phyloP scores from a whole-genome alignment of 2,113 vertebrate species.

The Antennarius striatus region DNA sequence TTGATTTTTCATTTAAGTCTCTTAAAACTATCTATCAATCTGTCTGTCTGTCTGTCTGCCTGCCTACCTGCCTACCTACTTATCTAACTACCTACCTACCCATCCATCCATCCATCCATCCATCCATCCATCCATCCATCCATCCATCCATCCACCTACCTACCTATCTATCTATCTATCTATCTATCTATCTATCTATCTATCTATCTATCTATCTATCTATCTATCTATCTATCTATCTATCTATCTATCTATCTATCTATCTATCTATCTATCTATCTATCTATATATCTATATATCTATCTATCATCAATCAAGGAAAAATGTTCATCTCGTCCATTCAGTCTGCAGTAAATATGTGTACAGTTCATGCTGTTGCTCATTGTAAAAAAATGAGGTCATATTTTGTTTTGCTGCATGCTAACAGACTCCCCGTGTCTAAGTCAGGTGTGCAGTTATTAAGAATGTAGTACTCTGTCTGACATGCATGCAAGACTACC shows the following conservation, averaged over 20 bases:
- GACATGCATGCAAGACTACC: slow-evolving; percentile 13
- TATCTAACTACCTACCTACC: background rate
- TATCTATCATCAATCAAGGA: slow-evolving; percentile 8
- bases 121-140: too few relatives aligned
- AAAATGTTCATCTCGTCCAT: slow-evolving; percentile 16
- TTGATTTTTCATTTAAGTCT: background rate
- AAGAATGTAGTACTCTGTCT: background rate
- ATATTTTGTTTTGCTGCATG: slow-evolving; percentile 12
- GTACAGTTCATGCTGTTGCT: slow-evolving; percentile 19
- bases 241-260: slow-evolving; percentile 9
- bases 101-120: too few relatives aligned
- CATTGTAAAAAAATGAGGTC: slow-evolving; percentile 22
- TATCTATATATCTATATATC: slow-evolving; percentile 5
- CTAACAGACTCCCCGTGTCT: slow-evolving; percentile 1
- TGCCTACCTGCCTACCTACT: too few relatives aligned
- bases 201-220: too few relatives aligned
- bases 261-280: too few relatives aligned
- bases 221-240: slow-evolving; percentile 8
- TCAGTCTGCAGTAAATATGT: slow-evolving; percentile 26
- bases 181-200: too few relatives aligned
- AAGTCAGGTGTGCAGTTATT: background rate
- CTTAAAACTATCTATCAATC: too few relatives aligned
- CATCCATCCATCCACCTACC: too few relatives aligned
- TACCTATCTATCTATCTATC: too few relatives aligned
- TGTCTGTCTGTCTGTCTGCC: slow-evolving; percentile 12